A percentile compares a stretch with the other conserved stretches of the same genome.
Evolutionary conservation across 1,140 invertebrate genomes (phyloP).

Genomic region (Rhynchophorus ferrugineus): DNA sequence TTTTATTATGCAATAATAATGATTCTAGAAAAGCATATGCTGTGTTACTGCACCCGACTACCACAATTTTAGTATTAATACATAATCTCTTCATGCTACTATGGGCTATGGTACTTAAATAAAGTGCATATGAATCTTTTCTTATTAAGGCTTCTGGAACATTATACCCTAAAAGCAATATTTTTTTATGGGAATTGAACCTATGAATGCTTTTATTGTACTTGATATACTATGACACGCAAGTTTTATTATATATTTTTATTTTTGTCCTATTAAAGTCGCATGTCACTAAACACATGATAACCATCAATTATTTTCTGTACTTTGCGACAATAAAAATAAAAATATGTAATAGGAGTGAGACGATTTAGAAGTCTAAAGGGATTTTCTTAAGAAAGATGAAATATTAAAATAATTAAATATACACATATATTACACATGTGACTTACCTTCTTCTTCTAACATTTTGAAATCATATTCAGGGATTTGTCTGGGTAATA

Average conservation of each 20-base stretch:
- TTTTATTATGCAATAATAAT: constrained; percentile 51
- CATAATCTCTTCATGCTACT: constrained; percentile 41
- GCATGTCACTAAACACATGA: too few relatives aligned
- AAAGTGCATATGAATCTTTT: constrained; percentile 41
- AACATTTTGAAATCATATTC: constrained; percentile 28
- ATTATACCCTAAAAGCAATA: constrained; percentile 11
- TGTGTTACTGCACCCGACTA: constrained; percentile 65
- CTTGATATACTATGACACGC: too few relatives aligned
- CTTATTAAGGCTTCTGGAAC: constrained; percentile 15
- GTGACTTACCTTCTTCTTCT: constrained; percentile 23
- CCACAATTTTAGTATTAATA: constrained; percentile 59
- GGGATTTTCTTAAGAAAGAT: too few relatives aligned
- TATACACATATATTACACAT: too few relatives aligned
- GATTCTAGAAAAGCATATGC: constrained; percentile 60
- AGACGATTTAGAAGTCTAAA: too few relatives aligned
- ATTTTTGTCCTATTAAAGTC: too few relatives aligned
- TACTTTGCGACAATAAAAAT: background rate
- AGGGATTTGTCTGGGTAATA: constrained; percentile 35
- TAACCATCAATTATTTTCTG: too few relatives aligned
- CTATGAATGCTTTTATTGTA: too few relatives aligned
- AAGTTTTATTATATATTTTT: too few relatives aligned
- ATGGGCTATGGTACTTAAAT: constrained; percentile 41
- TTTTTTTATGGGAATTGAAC: background rate
- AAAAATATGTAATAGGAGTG: background rate
- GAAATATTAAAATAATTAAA: too few relatives aligned